phyloP scores from a whole-genome alignment of 2,888 invertebrate species.

The Lepas anatifera region DNA sequence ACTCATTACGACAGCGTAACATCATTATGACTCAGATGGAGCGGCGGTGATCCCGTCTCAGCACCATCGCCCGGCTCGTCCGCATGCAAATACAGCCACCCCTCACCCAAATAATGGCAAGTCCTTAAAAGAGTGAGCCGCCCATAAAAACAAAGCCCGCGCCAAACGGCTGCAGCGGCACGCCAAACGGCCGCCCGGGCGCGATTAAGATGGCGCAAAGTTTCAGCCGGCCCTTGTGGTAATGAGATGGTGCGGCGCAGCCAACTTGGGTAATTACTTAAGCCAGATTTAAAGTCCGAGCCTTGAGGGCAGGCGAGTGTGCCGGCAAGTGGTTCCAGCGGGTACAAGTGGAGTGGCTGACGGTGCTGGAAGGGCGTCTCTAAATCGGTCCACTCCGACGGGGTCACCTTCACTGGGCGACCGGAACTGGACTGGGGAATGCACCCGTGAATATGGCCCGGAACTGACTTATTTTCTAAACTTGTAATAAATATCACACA shows the following conservation, averaged over 20 bases:
- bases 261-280: conserved; percentile 12
- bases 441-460: too few species aligned
- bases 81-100: background rate
- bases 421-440: too few species aligned
- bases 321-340: too few species aligned
- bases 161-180: background rate
- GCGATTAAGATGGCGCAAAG: conserved; percentile 19
- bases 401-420: too few species aligned
- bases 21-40: conserved; percentile 5
- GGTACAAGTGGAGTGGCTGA: too few species aligned
- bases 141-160: conserved; percentile 8
- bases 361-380: too few species aligned
- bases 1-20: background rate
- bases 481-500: too few species aligned
- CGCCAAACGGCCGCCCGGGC: background rate
- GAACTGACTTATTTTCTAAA: too few species aligned
- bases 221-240: conserved; percentile 21
- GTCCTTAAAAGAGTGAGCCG: conserved; percentile 3
- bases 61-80: background rate
- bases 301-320: background rate
- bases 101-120: background rate
- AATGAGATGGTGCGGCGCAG: conserved; percentile 3
- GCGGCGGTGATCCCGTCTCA: background rate
- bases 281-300: conserved; percentile 9
- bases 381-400: too few species aligned